A percentile compares a stretch with the other conserved stretches of the same genome.
These are phyloP conservation scores for Macropis europaea DNA, from an alignment of 2,888 invertebrate species.

Conservation along the genomic window DNA sequence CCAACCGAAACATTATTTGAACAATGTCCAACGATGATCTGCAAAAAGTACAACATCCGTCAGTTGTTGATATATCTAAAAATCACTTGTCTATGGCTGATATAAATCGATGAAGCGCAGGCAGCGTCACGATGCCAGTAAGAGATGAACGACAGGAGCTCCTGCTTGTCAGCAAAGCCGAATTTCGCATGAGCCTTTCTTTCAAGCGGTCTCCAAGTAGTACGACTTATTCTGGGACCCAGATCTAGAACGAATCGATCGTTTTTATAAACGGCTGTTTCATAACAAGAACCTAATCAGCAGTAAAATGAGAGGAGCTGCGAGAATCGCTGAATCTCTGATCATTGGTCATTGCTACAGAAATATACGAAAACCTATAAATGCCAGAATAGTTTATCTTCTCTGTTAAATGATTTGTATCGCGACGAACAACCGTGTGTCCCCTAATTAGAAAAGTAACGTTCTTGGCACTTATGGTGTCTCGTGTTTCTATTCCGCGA, in stretches of 20 bases:
- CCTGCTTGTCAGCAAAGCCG: slow-evolving; percentile 41
- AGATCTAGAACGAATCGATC: slow-evolving; percentile 30
- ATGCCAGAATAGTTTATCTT: background rate
- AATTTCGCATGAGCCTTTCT: slow-evolving; percentile 58
- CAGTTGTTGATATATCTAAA: background rate
- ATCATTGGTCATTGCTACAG: background rate
- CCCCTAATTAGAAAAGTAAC: too few species aligned
- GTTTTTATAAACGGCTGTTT: slow-evolving; percentile 21
- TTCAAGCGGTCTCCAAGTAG: slow-evolving; percentile 39
- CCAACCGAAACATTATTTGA: background rate
- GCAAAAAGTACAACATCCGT: background rate
- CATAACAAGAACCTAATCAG: background rate
- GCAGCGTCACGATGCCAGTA: slow-evolving; percentile 24
- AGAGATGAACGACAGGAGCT: slow-evolving; percentile 25
- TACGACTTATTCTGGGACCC: slow-evolving; percentile 46
- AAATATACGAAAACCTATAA: background rate
- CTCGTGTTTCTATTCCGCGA: background rate
- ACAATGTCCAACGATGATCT: background rate
- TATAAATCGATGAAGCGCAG: slow-evolving; percentile 3
- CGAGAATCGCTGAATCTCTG: slow-evolving; percentile 3
- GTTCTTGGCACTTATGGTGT: background rate
- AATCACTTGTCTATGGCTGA: slow-evolving; percentile 11
- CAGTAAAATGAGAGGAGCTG: background rate
- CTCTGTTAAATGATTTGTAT: too few species aligned
- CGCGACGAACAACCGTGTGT: too few species aligned